Evolutionary conservation across 2,113 vertebrate species (phyloP), one percentile per base, ranked within the genome.

Genomic region (Elgaria multicarinata): DNA sequence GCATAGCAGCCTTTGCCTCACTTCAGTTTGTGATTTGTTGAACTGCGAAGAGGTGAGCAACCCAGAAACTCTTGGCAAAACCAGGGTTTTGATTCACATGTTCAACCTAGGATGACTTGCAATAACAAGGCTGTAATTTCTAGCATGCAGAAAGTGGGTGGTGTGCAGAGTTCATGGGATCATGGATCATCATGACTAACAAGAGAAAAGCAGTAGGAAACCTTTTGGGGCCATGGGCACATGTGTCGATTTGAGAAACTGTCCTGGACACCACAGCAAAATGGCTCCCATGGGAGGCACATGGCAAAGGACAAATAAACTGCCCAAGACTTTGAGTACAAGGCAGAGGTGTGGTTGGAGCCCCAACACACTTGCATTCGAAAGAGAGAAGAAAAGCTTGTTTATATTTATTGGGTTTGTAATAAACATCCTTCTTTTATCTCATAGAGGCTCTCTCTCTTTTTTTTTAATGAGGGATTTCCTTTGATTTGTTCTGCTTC

Each of bases 401-500:
- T 62, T 44, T 83, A 72, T 46, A 62, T 62, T 88, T 55, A n/a
- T 62, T 62, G 69, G 55, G 22, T 72, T 36, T 76, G 42, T 64
- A 77, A 66, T 66, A 67, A 46, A 33, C 1, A 14, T 5, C 5
- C 33, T 66, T 31, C 58, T 89, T 44, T 6, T 89, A 33, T 16
- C 22, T 10, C 39, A 46, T 28, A 55, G 14, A 50, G 28, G 20
- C 46, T 50, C 46, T 50, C n/a, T n/a, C 39, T 2, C 2, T n/a
- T 33, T 44, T 82, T 64, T 44, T 18, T 10, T 31, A 90, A 92
- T 89, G 83, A 44, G 13, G 20, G 86, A 55, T 2, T 86, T 76
- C 76, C 31, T 88, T 87, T 71, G 92, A 86, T 55, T 83, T 76
- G 33, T 86, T 87, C 91, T 76, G 28, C 75, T 20, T 4, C 33